Conservation (phyloP, 1,140 invertebrate genomes). For the Lepidurus couesii region DNA sequence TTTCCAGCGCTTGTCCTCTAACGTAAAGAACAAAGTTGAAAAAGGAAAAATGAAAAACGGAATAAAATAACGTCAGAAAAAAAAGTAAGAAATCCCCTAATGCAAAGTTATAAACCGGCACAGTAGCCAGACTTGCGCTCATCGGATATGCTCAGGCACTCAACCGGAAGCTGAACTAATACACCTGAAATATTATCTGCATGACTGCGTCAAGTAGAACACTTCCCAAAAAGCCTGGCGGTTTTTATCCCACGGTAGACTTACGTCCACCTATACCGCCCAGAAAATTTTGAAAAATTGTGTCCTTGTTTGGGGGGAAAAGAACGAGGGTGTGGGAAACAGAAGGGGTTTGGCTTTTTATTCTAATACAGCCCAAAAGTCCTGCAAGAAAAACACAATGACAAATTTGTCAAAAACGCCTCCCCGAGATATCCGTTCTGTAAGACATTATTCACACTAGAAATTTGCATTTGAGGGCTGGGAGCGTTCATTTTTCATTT, state of each 20-base stretch:
- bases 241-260: not conserved
- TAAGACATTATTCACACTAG: not conserved
- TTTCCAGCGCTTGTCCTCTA: too few relatives aligned
- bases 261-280: too few relatives aligned
- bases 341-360: too few relatives aligned
- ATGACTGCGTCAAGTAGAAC: not conserved
- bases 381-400: not conserved
- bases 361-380: not conserved
- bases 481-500: not conserved
- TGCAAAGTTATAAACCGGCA: not conserved
- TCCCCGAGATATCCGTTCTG: not conserved
- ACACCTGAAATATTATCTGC: slow-evolving; percentile 18
- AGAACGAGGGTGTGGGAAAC: too few relatives aligned
- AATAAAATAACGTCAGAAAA: not conserved
- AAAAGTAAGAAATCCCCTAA: not conserved
- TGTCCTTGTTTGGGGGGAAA: too few relatives aligned
- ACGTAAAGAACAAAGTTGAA: not conserved
- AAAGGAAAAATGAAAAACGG: not conserved
- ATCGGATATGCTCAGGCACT: slow-evolving; percentile 18
- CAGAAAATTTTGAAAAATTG: not conserved
- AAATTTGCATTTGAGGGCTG: not conserved
- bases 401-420: slow-evolving; percentile 20
- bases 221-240: not conserved
- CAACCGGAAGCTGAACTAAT: slow-evolving; percentile 9
- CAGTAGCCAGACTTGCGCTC: slow-evolving; percentile 7